Conservation (phyloP, 2,113 vertebrate species). For the Cavia porcellus region DNA sequence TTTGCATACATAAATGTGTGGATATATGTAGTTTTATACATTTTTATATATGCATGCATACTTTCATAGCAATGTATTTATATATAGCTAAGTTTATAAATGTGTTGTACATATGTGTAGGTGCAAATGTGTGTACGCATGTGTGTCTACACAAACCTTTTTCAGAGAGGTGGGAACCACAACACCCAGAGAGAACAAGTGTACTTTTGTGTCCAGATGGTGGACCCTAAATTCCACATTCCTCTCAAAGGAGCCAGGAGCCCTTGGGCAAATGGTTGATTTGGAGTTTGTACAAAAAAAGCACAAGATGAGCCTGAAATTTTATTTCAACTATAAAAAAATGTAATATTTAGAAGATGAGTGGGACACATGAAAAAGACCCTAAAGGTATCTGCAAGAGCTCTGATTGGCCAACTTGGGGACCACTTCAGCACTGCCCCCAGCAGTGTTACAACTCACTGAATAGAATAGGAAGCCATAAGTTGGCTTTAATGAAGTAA, state of each 20-base stretch:
- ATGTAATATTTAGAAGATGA: background rate
- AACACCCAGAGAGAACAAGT: background rate
- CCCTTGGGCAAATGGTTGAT: background rate
- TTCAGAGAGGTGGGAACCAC: background rate
- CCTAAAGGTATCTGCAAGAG: background rate
- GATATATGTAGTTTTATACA: background rate
- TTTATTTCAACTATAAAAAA: background rate
- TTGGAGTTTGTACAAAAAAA: background rate
- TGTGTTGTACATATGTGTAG: background rate
- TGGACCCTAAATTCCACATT: background rate
- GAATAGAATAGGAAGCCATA: background rate
- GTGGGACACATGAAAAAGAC: background rate
- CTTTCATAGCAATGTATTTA: background rate
- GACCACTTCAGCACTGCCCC: background rate
- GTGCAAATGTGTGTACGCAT: background rate
- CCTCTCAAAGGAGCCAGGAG: background rate
- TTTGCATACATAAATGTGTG: background rate
- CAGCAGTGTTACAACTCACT: background rate
- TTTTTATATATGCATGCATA: background rate
- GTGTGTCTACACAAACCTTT: background rate
- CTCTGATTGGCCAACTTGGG: background rate
- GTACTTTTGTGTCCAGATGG: background rate
- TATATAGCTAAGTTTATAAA: background rate
- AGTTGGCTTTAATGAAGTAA: background rate
- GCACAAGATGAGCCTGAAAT: background rate